Percentiles rank a stretch among this genome's conserved stretches.
These are phyloP conservation scores for Eonycteris spelaea DNA, from an alignment of 2,113 vertebrate genomes.

Conservation along the genomic window DNA sequence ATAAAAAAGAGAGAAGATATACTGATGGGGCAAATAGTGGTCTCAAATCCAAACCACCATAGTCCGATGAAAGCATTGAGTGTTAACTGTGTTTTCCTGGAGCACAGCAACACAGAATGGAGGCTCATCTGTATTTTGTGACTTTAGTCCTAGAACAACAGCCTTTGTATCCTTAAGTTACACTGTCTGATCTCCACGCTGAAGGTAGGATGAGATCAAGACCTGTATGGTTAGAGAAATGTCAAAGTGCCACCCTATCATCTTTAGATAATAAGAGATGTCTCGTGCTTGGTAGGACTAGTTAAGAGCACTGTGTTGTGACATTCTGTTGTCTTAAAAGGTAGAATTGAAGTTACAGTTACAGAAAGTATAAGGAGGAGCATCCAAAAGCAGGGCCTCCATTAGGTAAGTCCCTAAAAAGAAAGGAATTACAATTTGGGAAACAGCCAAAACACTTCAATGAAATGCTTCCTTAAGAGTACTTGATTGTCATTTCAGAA, in stretches of 20 bases:
- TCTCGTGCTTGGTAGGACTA: neutral
- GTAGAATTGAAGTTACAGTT: neutral
- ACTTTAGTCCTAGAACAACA: neutral
- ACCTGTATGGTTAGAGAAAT: neutral
- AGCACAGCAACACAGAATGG: neutral
- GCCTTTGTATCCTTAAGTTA: neutral
- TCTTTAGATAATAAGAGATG: neutral
- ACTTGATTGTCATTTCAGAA: constrained; percentile 3
- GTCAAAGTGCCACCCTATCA: too few relatives aligned
- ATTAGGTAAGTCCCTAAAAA: neutral
- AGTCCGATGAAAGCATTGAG: neutral
- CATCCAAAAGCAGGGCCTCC: neutral
- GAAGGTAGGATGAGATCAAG: neutral
- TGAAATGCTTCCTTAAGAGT: neutral
- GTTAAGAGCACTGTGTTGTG: neutral
- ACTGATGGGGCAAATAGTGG: neutral
- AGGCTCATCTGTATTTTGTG: neutral
- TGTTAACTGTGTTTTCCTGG: neutral
- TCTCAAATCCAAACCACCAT: neutral
- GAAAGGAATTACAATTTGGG: neutral
- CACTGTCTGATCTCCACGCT: neutral
- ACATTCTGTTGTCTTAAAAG: neutral
- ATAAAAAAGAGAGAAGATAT: neutral
- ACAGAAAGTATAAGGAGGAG: neutral
- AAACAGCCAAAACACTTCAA: neutral